A percentile compares a stretch with the other conserved stretches of the same genome.
These are phyloP conservation scores for Eira barbara DNA, from an alignment of 2,113 vertebrate species.

Conservation along the genomic window DNA sequence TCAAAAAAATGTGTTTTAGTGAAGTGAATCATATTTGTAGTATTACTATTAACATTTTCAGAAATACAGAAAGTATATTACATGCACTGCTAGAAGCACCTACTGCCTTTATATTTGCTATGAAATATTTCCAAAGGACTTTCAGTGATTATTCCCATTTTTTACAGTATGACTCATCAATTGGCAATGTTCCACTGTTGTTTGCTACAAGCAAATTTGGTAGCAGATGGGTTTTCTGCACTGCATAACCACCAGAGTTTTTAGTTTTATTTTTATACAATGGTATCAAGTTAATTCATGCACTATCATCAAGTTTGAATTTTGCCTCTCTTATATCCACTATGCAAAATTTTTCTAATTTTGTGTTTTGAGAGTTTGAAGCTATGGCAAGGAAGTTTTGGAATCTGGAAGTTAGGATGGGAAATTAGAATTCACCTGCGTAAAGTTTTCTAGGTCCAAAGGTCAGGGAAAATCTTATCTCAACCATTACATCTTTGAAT, in stretches of 20 bases:
- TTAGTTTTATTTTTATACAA: constrained; percentile 4
- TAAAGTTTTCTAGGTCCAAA: neutral
- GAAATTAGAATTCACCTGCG: neutral
- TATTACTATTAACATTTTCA: neutral
- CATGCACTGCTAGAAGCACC: constrained; percentile 41
- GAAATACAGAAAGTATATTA: neutral
- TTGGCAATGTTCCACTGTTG: neutral
- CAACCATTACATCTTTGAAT: neutral
- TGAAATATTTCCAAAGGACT: constrained; percentile 60
- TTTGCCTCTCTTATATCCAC: neutral
- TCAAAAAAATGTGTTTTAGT: neutral
- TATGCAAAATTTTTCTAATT: neutral
- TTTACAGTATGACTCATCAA: constrained; percentile 25
- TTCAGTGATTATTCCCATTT: constrained; percentile 28
- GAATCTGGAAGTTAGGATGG: neutral
- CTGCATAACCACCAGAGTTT: neutral
- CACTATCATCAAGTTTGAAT: neutral
- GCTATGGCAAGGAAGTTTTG: neutral
- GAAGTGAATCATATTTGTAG: neutral
- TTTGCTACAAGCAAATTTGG: constrained; percentile 47
- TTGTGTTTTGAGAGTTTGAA: neutral
- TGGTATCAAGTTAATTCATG: neutral
- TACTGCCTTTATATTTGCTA: constrained; percentile 47
- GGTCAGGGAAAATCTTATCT: neutral
- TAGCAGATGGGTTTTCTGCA: constrained; percentile 54